These are phyloP conservation scores for Emydoidea blandingii DNA, from an alignment of 2,797 vertebrate species.

Conservation along the genomic window DNA sequence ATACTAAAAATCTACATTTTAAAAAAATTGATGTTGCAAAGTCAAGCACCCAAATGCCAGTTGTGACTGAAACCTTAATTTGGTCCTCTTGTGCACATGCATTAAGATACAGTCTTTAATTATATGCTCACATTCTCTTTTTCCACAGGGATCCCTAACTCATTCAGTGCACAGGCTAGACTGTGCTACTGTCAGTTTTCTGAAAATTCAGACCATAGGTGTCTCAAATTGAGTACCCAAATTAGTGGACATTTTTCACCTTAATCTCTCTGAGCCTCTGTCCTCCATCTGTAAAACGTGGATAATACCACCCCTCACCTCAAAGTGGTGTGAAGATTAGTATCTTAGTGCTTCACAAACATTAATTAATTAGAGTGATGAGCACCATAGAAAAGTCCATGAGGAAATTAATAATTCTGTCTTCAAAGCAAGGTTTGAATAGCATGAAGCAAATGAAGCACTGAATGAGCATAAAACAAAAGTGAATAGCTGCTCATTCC, in stretches of 20 bases:
- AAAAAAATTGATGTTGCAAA: constrained; percentile 32
- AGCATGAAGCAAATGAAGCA: constrained; percentile 36
- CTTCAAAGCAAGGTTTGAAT: constrained; percentile 5
- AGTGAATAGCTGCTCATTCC: constrained; percentile 64
- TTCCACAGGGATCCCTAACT: not conserved
- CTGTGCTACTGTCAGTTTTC: not conserved
- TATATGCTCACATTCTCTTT: not conserved
- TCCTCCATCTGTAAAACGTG: not conserved
- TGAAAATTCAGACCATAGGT: not conserved
- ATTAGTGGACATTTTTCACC: not conserved
- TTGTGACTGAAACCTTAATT: not conserved
- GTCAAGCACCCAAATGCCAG: constrained; percentile 11
- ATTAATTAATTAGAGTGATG: not conserved
- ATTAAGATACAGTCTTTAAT: not conserved
- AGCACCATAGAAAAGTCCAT: constrained; percentile 17
- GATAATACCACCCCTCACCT: not conserved
- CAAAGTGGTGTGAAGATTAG: not conserved
- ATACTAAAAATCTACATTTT: constrained; percentile 21
- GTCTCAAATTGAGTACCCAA: not conserved
- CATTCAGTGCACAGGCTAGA: not conserved
- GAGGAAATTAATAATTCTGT: constrained; percentile 66
- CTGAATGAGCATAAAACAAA: constrained; percentile 62
- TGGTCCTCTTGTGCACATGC: not conserved
- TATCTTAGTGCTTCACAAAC: not conserved
- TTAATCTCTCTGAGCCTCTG: not conserved